phyloP scores from a whole-genome alignment of 1,140 invertebrate genomes.

The Scylla paramamosain region DNA sequence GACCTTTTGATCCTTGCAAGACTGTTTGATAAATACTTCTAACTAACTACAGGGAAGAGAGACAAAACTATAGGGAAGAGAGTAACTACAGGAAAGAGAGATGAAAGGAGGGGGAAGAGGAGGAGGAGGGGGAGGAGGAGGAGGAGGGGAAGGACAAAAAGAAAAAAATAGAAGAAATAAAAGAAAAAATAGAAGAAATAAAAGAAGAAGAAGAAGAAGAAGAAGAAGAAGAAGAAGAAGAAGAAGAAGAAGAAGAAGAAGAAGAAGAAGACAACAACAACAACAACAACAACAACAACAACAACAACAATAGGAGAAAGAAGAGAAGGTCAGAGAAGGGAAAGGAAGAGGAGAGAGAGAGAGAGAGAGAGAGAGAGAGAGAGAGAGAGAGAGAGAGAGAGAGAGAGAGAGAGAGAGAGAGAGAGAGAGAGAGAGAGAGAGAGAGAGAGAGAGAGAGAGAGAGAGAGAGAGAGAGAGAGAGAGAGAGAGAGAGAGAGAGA shows the following conservation, averaged over 20 bases:
- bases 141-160: no score
- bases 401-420: not conserved
- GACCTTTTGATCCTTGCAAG: no score
- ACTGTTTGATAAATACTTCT: no score
- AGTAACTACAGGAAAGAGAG: no score
- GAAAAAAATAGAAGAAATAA: not conserved
- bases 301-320: not conserved
- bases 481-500: constrained; percentile 33
- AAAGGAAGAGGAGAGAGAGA: not conserved
- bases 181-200: not conserved
- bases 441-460: constrained; percentile 21
- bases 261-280: not conserved
- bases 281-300: not conserved
- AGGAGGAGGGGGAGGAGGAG: no score
- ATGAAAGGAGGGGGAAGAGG: no score
- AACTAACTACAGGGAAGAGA: no score
- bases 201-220: no score
- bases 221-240: no score
- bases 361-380: not conserved
- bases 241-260: no score
- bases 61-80: not conserved
- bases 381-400: not conserved
- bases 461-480: not conserved
- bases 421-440: constrained; percentile 21
- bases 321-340: not conserved